Percentiles rank a stretch among this genome's conserved stretches.
phyloP scores from a whole-genome alignment of 2,797 vertebrate species.

The Lindbergichthys nudifrons region DNA sequence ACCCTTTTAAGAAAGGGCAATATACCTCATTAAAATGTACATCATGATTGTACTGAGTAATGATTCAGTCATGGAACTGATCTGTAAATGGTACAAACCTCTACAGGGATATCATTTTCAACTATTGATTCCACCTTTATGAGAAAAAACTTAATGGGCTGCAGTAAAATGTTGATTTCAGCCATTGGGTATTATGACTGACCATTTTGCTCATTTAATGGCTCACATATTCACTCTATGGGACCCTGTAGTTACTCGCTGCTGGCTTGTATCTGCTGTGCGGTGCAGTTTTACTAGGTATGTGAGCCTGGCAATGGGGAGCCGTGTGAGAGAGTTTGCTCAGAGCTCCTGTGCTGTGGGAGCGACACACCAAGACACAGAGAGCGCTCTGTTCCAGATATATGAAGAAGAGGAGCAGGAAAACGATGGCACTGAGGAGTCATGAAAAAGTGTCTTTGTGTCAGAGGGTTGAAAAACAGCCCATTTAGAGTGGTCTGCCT shows the following conservation, averaged over 20 bases:
- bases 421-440: constrained; percentile 82
- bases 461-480: constrained; percentile 85
- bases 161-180: constrained; percentile 75
- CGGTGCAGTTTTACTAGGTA: constrained; percentile 59
- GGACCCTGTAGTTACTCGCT: constrained; percentile 56
- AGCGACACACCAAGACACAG: constrained; percentile 79
- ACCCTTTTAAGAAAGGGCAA: constrained; percentile 61
- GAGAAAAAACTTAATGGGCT: constrained; percentile 67
- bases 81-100: constrained; percentile 60
- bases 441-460: constrained; percentile 86
- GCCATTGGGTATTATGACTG: constrained; percentile 70
- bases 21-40: constrained; percentile 72
- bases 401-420: constrained; percentile 81
- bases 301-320: constrained; percentile 52
- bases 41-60: constrained; percentile 41
- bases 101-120: constrained; percentile 52
- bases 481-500: constrained; percentile 83
- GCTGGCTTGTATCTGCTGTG: constrained; percentile 50
- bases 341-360: constrained; percentile 71
- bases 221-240: constrained; percentile 60
- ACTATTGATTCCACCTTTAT: constrained; percentile 69
- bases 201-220: constrained; percentile 73
- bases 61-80: constrained; percentile 51
- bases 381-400: constrained; percentile 80
- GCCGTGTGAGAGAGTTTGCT: constrained; percentile 76